A percentile compares a stretch with the other conserved stretches of the same genome.
Evolutionary conservation across 2,888 invertebrate genomes (phyloP).

Genomic region (Cotesia congregata): DNA sequence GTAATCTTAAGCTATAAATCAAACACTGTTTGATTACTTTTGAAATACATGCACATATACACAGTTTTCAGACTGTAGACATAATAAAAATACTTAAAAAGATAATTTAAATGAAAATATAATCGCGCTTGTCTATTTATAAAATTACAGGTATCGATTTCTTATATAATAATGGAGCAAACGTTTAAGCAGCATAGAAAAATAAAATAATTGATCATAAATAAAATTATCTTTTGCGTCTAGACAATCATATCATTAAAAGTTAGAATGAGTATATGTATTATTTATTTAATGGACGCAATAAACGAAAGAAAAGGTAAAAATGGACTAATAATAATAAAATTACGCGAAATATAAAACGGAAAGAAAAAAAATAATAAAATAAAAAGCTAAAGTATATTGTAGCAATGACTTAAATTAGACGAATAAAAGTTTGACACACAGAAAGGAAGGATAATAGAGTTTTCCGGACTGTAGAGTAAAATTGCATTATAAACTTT

Average conservation of each 20-base stretch:
- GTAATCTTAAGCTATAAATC: neutral
- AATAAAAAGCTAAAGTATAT: slow-evolving; percentile 28
- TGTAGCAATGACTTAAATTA: slow-evolving; percentile 34
- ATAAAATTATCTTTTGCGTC: neutral
- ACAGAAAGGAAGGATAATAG: slow-evolving; percentile 31
- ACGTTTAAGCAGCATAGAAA: too few relatives aligned
- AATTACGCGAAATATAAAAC: neutral
- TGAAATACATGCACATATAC: too few relatives aligned
- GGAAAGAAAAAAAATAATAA: slow-evolving; percentile 3
- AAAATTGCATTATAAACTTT: slow-evolving; percentile 44
- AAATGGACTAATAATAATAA: neutral
- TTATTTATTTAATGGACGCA: neutral
- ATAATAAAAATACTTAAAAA: too few relatives aligned
- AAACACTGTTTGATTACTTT: neutral
- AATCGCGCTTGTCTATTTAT: too few relatives aligned
- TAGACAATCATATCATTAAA: neutral
- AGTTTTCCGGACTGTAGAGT: slow-evolving; percentile 35
- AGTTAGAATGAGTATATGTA: neutral
- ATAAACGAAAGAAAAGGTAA: neutral
- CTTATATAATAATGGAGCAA: too few relatives aligned
- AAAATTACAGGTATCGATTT: too few relatives aligned
- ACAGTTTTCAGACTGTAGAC: too few relatives aligned
- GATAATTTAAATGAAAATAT: too few relatives aligned
- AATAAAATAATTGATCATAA: neutral
- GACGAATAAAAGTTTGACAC: slow-evolving; percentile 32